Evolutionary conservation across 2,888 invertebrate genomes (phyloP), one percentile per base, ranked within the genome.

Genomic region (Scaptomyza caliginosa): DNA sequence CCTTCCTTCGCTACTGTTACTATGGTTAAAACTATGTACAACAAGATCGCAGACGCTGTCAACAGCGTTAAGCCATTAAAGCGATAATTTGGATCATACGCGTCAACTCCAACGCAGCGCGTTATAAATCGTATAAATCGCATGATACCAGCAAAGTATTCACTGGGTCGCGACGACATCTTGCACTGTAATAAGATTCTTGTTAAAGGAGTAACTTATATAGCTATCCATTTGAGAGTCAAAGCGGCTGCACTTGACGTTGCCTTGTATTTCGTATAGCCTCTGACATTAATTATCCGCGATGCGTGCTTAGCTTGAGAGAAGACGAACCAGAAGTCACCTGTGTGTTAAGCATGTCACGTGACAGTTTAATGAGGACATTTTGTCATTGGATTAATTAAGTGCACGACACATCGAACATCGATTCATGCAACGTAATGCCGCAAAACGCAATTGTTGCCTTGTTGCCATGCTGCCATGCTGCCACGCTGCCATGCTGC

Each of bases 291-390:
- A 72, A 78, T 82, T 75, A 78, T 45, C 57, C 59, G 43, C 55
- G 48, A 57, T 40, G 57, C 58, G 57, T 58, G 62, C 46, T 21
- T 54, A 50, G 46, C 56, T 48, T 56, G 49, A 30, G 55, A 59
- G 58, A 34, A 17, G 26, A 4, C n/a, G 3, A 11, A 40, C 32
- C 36, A 38, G 36, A 51, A 45, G 40, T 32, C 57, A 26, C 10
- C 39, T 45, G 55, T 26, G 17, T 23, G 17, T 42, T 48, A 63
- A 56, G 60, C 70, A 58, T 49, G 52, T 56, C 66, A 76, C 57
- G 67, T 86, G 86, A 65, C 80, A 79, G 59, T 68, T 82, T 74
- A 70, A 76, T 86, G 77, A 74, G 74, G 28, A 76, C 74, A 74
- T 63, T 77, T 84, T 68, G 39, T 30, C 19, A 16, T 56, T 57